Conservation (phyloP, 2,113 vertebrate species). For the Limnothrissa miodon region DNA sequence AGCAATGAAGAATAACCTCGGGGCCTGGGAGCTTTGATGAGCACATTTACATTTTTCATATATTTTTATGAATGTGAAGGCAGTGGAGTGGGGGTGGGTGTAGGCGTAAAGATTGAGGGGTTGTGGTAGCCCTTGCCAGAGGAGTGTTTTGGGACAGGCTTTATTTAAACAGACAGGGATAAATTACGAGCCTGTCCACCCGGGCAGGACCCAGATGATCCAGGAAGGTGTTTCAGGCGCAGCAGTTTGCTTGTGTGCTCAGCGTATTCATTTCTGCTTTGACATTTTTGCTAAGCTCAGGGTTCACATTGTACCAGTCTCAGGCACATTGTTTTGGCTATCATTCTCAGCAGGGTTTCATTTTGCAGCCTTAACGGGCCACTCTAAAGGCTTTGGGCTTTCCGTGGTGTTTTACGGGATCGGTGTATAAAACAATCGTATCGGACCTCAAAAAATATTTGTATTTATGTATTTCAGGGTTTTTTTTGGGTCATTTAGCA, state of each 20-base stretch:
- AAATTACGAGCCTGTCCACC: neutral
- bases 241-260: neutral
- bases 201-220: neutral
- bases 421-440: neutral
- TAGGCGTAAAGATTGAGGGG: neutral
- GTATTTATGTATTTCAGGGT: neutral
- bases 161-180: slow-evolving; percentile 7
- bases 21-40: neutral
- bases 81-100: neutral
- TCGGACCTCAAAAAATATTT: neutral
- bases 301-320: neutral
- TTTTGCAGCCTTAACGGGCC: neutral
- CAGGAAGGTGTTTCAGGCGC: neutral
- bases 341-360: neutral
- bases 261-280: neutral
- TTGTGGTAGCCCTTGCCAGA: neutral
- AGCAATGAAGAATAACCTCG: neutral
- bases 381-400: neutral
- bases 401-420: neutral
- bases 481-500: neutral
- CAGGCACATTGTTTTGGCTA: neutral
- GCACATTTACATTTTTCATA: slow-evolving; percentile 14
- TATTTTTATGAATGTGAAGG: slow-evolving; percentile 12
- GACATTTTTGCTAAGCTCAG: slow-evolving; percentile 15
- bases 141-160: neutral